These are phyloP conservation scores for Mormyrus proboscirostris DNA, from an alignment of 2,797 vertebrate genomes.

Conservation along the genomic window DNA sequence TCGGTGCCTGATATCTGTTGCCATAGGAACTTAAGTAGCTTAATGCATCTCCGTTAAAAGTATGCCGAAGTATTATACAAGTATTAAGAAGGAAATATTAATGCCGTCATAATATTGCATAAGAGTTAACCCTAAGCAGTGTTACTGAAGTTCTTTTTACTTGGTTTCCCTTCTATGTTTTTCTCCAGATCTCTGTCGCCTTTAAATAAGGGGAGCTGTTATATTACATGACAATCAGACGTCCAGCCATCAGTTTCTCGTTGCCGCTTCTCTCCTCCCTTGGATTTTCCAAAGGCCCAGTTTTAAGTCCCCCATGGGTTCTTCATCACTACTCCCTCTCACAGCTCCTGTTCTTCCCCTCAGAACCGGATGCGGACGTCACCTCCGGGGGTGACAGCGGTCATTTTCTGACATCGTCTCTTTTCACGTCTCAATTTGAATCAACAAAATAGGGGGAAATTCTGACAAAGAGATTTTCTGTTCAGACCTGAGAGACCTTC, in stretches of 20 bases:
- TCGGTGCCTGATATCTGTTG: constrained; percentile 4
- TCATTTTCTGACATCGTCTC: background rate
- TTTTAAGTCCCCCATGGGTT: background rate
- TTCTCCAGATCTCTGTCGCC: background rate
- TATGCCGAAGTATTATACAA: background rate
- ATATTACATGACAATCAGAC: background rate
- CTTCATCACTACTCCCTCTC: background rate
- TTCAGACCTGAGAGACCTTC: background rate
- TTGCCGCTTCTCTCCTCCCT: background rate
- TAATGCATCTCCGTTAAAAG: background rate
- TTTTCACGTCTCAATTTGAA: background rate
- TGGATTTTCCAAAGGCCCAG: background rate
- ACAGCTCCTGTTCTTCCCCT: background rate
- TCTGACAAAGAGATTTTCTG: background rate
- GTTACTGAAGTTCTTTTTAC: background rate
- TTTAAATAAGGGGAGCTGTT: background rate
- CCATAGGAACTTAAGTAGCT: background rate
- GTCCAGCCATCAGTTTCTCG: background rate
- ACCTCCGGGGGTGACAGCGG: background rate
- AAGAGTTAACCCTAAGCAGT: background rate
- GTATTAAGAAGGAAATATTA: constrained; percentile 2
- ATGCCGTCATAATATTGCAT: constrained; percentile 4
- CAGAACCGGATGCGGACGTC: background rate
- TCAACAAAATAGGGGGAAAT: background rate
- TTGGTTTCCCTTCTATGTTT: background rate